phyloP scores from a whole-genome alignment of 2,797 vertebrate species.

The Dicrostonyx torquatus region DNA sequence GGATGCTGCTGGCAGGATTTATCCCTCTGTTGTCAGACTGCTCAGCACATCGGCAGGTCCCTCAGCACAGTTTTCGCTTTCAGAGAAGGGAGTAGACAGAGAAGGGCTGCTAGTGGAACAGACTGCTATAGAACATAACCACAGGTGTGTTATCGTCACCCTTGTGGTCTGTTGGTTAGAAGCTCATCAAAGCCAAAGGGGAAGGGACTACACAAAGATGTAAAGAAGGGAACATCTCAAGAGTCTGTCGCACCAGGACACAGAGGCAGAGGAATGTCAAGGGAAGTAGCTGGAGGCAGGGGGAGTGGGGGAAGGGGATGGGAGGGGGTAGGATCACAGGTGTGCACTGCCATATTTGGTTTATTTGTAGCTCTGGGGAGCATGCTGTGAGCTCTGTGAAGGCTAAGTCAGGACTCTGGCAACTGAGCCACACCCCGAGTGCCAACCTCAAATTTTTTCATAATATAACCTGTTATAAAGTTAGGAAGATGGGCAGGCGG shows the following conservation, averaged over 20 bases:
- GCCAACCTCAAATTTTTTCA: not conserved
- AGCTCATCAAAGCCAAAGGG: not conserved
- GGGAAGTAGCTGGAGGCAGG: not conserved
- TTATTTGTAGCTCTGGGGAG: not conserved
- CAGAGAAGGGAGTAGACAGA: not conserved
- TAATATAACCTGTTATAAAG: not conserved
- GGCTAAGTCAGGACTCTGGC: not conserved
- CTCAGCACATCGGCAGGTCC: not conserved
- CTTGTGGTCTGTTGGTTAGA: not conserved
- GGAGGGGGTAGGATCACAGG: not conserved
- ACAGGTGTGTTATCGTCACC: not conserved
- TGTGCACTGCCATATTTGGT: not conserved
- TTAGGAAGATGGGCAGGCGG: not conserved
- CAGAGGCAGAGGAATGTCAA: not conserved
- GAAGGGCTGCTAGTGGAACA: not conserved
- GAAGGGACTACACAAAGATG: not conserved
- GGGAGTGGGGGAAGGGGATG: not conserved
- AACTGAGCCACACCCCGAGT: not conserved
- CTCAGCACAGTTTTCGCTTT: not conserved
- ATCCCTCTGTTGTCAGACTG: not conserved
- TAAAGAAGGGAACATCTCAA: not conserved
- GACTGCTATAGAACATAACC: not conserved
- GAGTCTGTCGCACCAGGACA: not conserved
- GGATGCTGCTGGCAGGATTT: not conserved
- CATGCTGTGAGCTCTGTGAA: not conserved